Evolutionary conservation across 2,113 vertebrate genomes (phyloP).

Genomic region (Ictidomys tridecemlineatus): DNA sequence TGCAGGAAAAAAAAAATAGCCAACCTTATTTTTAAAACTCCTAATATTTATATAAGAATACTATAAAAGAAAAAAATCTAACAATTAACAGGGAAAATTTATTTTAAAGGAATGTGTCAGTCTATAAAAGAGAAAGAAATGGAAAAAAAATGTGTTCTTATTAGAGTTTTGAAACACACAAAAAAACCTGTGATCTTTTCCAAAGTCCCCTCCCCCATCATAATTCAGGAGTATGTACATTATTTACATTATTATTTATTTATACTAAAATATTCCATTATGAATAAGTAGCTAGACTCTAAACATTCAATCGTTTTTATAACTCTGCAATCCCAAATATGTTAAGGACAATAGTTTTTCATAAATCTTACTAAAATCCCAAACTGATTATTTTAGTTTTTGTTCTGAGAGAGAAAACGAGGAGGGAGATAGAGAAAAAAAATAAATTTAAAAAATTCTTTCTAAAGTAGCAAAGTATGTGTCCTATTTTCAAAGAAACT

Average conservation of each 20-base stretch:
- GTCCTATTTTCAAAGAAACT: conserved; percentile 55
- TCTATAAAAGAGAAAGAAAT: background rate
- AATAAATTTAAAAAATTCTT: background rate
- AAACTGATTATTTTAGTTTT: conserved; percentile 35
- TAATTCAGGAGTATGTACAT: background rate
- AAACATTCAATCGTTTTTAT: background rate
- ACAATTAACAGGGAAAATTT: conserved; percentile 13
- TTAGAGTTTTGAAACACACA: background rate
- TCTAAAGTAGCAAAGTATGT: conserved; percentile 43
- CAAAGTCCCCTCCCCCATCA: background rate
- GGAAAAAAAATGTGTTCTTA: background rate
- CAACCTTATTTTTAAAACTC: background rate
- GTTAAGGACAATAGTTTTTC: background rate
- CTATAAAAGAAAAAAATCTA: background rate
- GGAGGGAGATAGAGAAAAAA: too few relatives aligned
- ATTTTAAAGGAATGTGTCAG: conserved; percentile 18
- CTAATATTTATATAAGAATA: background rate
- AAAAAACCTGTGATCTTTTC: conserved; percentile 4
- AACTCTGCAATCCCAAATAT: background rate
- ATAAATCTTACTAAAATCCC: background rate
- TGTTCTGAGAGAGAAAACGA: conserved; percentile 14
- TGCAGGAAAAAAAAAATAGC: background rate
- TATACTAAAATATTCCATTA: background rate
- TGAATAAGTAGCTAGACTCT: background rate
- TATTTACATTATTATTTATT: too few relatives aligned